Evolutionary conservation across 2,797 vertebrate species (phyloP).

Genomic region (Lycodopsis pacificus): DNA sequence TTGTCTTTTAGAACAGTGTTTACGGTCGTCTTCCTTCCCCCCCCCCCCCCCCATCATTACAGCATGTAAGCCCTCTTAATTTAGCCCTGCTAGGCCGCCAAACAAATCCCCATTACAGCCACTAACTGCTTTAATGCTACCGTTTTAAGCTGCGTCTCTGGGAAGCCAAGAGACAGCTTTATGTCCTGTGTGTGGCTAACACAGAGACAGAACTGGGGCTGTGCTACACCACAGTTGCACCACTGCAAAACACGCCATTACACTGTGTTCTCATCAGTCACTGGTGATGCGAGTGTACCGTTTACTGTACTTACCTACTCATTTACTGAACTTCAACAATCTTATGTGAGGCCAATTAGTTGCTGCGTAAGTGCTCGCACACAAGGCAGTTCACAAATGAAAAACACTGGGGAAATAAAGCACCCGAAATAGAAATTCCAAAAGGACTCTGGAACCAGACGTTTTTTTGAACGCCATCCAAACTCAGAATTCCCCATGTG

Average conservation of each 20-base stretch:
- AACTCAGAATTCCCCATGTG: slow-evolving; percentile 75
- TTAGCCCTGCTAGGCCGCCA: slow-evolving; percentile 71
- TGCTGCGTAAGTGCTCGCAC: slow-evolving; percentile 42
- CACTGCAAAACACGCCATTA: slow-evolving; percentile 33
- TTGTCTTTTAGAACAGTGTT: slow-evolving; percentile 75
- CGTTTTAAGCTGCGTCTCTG: slow-evolving; percentile 60
- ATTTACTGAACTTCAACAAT: slow-evolving; percentile 48
- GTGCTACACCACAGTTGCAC: slow-evolving; percentile 29
- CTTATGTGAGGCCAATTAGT: slow-evolving; percentile 36
- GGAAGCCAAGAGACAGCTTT: slow-evolving; percentile 46
- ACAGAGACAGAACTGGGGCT: slow-evolving; percentile 30
- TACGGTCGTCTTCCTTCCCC: slow-evolving; percentile 64
- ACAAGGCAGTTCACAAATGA: slow-evolving; percentile 49
- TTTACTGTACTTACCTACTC: slow-evolving; percentile 24
- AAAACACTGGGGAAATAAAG: slow-evolving; percentile 56
- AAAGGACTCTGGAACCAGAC: slow-evolving; percentile 68
- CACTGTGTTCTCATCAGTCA: slow-evolving; percentile 29
- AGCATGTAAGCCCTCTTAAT: slow-evolving; percentile 74
- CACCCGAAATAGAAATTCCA: slow-evolving; percentile 74
- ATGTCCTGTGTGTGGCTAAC: slow-evolving; percentile 43
- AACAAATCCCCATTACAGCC: slow-evolving; percentile 68
- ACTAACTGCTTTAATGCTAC: slow-evolving; percentile 68
- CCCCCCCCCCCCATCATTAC: slow-evolving; percentile 56
- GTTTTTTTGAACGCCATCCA: slow-evolving; percentile 76
- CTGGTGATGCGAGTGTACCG: slow-evolving; percentile 24